Percentiles rank a stretch among this genome's conserved stretches.
Evolutionary conservation across 2,797 vertebrate species (phyloP).

Genomic region (Enteromius afrohamiltoni): DNA sequence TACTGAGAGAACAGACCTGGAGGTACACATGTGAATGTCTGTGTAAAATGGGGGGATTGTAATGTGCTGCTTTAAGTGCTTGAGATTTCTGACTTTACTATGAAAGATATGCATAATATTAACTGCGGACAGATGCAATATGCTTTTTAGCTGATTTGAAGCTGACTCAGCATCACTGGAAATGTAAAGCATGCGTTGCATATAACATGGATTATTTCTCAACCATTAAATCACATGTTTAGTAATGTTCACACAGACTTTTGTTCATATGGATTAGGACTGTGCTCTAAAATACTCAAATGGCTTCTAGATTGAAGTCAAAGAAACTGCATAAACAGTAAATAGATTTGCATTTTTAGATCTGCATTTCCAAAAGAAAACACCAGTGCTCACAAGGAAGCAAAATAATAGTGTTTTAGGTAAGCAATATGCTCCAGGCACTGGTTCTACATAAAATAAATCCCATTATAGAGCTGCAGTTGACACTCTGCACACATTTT

Average conservation of each 20-base stretch:
- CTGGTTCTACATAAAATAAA: not conserved
- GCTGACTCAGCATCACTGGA: not conserved
- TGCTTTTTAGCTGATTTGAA: not conserved
- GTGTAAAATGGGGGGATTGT: not conserved
- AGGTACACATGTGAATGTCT: not conserved
- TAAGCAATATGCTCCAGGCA: not conserved
- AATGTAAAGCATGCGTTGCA: not conserved
- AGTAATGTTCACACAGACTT: constrained; percentile 5
- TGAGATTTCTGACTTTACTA: not conserved
- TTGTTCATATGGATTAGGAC: not conserved
- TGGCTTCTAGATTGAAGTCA: not conserved
- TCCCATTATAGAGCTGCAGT: not conserved
- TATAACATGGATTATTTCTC: not conserved
- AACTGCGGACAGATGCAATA: not conserved
- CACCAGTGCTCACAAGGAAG: not conserved
- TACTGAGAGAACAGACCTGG: not conserved
- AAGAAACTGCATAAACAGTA: not conserved
- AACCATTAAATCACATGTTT: not conserved
- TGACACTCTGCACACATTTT: not conserved
- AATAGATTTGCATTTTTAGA: not conserved
- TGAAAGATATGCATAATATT: not conserved
- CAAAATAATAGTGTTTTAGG: constrained; percentile 13
- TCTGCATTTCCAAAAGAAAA: not conserved
- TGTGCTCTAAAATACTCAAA: not conserved
- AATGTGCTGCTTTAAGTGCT: not conserved